A percentile compares a stretch with the other conserved stretches of the same genome.
Conservation (phyloP, 2,113 vertebrate genomes). For the Cyprinodon tularosa region DNA sequence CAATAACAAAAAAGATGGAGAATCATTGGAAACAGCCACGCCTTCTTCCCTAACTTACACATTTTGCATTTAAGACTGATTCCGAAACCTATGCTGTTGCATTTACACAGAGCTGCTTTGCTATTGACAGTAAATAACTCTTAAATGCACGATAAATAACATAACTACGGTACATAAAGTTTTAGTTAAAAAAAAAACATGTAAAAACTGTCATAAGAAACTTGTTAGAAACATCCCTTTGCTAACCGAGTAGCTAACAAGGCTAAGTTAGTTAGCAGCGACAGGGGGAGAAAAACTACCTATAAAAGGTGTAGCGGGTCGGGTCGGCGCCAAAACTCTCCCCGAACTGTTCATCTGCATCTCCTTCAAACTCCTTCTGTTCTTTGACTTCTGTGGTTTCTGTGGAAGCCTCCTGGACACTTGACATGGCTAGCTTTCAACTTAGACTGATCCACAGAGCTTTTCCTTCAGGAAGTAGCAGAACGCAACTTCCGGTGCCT, state of each 20-base stretch:
- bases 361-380: slow-evolving; percentile 34
- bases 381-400: slow-evolving; percentile 45
- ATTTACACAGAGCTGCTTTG: neutral
- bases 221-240: neutral
- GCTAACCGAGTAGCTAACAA: neutral
- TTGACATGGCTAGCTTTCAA: slow-evolving; percentile 30
- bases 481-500: slow-evolving; percentile 49
- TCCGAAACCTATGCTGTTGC: neutral
- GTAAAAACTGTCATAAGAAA: neutral
- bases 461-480: neutral
- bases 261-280: slow-evolving; percentile 37
- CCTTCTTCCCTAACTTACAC: no score
- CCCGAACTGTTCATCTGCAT: slow-evolving; percentile 35
- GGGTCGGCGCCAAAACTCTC: slow-evolving; percentile 39
- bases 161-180: neutral
- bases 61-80: neutral
- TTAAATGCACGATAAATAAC: neutral
- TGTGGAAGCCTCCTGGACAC: slow-evolving; percentile 36
- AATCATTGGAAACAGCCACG: neutral
- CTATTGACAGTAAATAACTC: neutral
- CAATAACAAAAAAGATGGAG: neutral
- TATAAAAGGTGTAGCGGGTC: slow-evolving; percentile 57
- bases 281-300: slow-evolving; percentile 37
- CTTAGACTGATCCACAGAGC: neutral
- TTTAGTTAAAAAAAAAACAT: neutral